Conservation (phyloP, 2,888 invertebrate genomes). For the Neelides folsomi region DNA sequence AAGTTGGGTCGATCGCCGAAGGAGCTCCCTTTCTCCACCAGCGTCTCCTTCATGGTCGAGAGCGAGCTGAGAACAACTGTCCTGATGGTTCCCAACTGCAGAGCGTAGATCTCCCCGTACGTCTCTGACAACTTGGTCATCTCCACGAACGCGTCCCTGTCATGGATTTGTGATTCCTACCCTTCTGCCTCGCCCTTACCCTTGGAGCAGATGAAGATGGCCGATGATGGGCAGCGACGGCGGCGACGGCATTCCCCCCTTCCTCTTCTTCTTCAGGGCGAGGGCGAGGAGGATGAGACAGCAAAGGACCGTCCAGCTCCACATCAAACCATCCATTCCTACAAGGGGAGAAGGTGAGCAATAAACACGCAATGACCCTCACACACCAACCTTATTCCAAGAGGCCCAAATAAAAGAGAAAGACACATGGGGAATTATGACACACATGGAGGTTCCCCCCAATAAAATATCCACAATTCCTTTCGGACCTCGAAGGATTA, state of each 20-base stretch:
- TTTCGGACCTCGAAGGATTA: too few species aligned
- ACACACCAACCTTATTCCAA: too few species aligned
- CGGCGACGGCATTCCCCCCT: constrained; percentile 20
- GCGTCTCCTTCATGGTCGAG: constrained; percentile 25
- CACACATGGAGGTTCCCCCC: too few species aligned
- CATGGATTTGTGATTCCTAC: not conserved
- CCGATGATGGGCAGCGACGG: constrained; percentile 26
- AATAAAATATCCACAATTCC: too few species aligned
- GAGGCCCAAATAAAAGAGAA: too few species aligned
- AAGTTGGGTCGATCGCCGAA: constrained; percentile 75
- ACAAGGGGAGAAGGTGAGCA: too few species aligned
- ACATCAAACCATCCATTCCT: too few species aligned
- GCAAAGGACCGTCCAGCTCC: too few species aligned
- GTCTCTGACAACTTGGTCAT: constrained; percentile 25
- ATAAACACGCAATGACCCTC: too few species aligned
- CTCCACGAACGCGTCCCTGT: constrained; percentile 28
- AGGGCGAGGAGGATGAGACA: too few species aligned
- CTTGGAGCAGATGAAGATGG: constrained; percentile 29
- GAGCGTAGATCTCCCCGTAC: constrained; percentile 30
- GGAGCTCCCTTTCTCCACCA: constrained; percentile 48
- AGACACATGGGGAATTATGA: too few species aligned
- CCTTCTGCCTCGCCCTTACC: constrained; percentile 14
- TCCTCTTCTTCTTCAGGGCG: too few species aligned
- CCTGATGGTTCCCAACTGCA: constrained; percentile 27
- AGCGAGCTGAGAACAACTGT: constrained; percentile 30